phyloP scores from a whole-genome alignment of 2,113 vertebrate species.

The Megaleporinus macrocephalus region DNA sequence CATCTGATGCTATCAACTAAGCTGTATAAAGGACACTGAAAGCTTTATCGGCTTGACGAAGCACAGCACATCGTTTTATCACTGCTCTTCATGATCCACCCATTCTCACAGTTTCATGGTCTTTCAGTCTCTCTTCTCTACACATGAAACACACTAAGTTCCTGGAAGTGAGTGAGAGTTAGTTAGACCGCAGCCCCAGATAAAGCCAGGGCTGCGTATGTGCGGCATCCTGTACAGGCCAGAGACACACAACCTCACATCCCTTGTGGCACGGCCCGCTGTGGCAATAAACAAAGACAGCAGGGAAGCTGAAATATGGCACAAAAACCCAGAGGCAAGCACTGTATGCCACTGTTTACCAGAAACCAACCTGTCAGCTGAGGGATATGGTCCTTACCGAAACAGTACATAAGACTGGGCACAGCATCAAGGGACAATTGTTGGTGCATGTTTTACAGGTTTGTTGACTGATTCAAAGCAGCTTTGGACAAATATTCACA shows the following conservation, averaged over 20 bases:
- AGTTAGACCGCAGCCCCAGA: conserved; percentile 78
- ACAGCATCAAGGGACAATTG: neutral
- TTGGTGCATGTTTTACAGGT: neutral
- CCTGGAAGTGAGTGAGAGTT: conserved; percentile 81
- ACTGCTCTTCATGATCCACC: conserved; percentile 27
- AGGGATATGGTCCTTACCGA: neutral
- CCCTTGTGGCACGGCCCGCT: conserved; percentile 65
- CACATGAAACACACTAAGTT: conserved; percentile 78
- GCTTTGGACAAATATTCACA: too few relatives aligned
- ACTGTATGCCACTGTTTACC: conserved; percentile 41
- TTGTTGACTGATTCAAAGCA: neutral
- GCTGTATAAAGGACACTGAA: too few relatives aligned
- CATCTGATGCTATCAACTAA: too few relatives aligned
- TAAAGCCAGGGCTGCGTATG: conserved; percentile 63
- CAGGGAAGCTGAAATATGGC: conserved; percentile 38
- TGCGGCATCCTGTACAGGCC: conserved; percentile 73
- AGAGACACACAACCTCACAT: conserved; percentile 56
- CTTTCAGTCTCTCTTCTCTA: conserved; percentile 65
- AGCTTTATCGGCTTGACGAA: neutral
- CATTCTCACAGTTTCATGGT: conserved; percentile 39
- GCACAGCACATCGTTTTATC: neutral
- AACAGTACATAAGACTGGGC: neutral
- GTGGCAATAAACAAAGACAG: conserved; percentile 62
- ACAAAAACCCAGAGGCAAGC: conserved; percentile 35
- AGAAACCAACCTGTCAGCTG: conserved; percentile 43